Percentiles rank a stretch among this genome's conserved stretches.
These are phyloP conservation scores for Yponomeuta cagnagella DNA, from an alignment of 2,888 invertebrate genomes.

Conservation along the genomic window DNA sequence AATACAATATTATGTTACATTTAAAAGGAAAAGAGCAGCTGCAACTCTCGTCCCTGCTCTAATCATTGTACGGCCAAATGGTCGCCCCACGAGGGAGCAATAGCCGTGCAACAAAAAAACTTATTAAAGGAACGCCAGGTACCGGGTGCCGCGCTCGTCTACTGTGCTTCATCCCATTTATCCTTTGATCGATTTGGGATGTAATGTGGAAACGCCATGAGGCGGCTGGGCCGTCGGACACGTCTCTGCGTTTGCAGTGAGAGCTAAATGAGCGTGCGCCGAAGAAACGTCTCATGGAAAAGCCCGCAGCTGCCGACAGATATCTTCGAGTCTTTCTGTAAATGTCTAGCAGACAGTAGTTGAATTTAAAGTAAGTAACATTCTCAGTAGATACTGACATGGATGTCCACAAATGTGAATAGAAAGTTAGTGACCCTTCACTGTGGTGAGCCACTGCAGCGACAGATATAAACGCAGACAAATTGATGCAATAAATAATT, in stretches of 20 bases:
- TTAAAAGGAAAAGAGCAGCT: conserved; percentile 64
- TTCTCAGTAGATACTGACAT: neutral
- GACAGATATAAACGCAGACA: conserved; percentile 27
- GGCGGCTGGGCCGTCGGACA: conserved; percentile 2
- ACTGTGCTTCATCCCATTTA: conserved; percentile 23
- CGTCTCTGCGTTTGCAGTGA: conserved; percentile 10
- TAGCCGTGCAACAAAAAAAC: conserved; percentile 52
- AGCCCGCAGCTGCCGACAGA: neutral
- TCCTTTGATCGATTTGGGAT: conserved; percentile 23
- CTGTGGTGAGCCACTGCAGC: conserved; percentile 15
- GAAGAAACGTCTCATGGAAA: neutral
- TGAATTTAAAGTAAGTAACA: neutral
- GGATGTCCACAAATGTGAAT: conserved; percentile 4
- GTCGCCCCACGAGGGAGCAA: conserved; percentile 66
- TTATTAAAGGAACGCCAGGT: conserved; percentile 58
- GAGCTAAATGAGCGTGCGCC: conserved; percentile 2
- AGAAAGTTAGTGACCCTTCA: conserved; percentile 11
- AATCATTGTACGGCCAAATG: conserved; percentile 67
- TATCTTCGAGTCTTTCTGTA: no score
- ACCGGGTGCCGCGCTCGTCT: conserved; percentile 27
- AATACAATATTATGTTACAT: conserved; percentile 22
- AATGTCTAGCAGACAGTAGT: neutral
- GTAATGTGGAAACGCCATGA: neutral
- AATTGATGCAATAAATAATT: conserved; percentile 29
- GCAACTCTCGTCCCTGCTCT: conserved; percentile 61